These are phyloP conservation scores for Astur gentilis DNA, from an alignment of 2,113 vertebrate species.

Conservation along the genomic window DNA sequence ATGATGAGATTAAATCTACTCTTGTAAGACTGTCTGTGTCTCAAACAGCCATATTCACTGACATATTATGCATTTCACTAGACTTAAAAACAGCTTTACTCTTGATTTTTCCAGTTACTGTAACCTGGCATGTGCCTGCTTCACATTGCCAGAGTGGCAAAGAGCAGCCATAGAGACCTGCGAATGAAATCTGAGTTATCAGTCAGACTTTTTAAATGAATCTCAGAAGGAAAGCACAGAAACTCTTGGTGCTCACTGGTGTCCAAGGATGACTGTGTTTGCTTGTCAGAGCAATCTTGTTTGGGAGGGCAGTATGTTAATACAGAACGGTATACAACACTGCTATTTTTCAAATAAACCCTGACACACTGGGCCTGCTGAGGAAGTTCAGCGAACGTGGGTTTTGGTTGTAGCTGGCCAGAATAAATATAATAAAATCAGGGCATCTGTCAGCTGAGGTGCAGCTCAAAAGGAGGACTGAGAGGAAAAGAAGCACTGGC, in stretches of 20 bases:
- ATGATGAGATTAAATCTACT: not conserved
- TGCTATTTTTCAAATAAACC: not conserved
- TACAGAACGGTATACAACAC: not conserved
- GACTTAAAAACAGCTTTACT: not conserved
- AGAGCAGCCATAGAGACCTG: not conserved
- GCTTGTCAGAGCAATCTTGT: not conserved
- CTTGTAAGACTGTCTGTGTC: not conserved
- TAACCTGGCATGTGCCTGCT: not conserved
- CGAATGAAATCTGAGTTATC: not conserved
- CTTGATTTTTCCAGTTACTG: not conserved
- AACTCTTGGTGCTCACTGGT: not conserved
- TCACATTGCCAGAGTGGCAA: not conserved
- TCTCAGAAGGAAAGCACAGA: not conserved
- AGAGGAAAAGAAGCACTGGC: not conserved
- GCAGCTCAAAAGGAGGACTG: not conserved
- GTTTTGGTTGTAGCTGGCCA: not conserved
- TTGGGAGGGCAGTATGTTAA: not conserved
- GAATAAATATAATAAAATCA: not conserved
- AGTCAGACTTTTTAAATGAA: not conserved
- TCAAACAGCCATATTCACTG: not conserved
- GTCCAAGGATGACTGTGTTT: not conserved
- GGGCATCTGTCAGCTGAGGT: not conserved
- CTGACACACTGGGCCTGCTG: not conserved
- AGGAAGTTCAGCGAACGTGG: not conserved
- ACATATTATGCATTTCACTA: not conserved